A percentile compares a stretch with the other conserved stretches of the same genome.
Evolutionary conservation across 2,797 vertebrate species (phyloP).

Genomic region (Helicolenus hilgendorfi): DNA sequence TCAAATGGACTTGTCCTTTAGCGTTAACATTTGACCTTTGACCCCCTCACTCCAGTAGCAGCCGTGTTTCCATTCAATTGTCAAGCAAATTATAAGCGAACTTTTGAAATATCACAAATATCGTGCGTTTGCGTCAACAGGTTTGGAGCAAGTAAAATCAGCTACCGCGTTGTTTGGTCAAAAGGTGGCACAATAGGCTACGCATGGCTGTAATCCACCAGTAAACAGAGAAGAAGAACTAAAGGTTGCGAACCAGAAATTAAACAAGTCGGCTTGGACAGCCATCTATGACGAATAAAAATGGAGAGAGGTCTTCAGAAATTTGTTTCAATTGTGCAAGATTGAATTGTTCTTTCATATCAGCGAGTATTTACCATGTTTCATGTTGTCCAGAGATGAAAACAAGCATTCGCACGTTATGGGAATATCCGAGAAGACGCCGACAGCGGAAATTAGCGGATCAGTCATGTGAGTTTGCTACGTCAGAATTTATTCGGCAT

Average conservation of each 20-base stretch:
- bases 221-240: neutral
- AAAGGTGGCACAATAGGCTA: neutral
- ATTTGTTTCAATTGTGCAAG: neutral
- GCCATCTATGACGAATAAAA: neutral
- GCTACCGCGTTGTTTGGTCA: neutral
- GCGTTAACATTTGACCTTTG: constrained; percentile 44
- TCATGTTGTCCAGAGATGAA: neutral
- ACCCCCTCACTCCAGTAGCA: constrained; percentile 7
- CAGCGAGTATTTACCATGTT: too few species aligned
- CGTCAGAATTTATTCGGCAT: too few species aligned
- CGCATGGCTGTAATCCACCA: neutral
- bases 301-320: neutral
- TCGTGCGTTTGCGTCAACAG: neutral
- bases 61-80: neutral
- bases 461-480: neutral
- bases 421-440: neutral
- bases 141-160: neutral
- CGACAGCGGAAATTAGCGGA: neutral
- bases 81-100: neutral
- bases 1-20: constrained; percentile 40
- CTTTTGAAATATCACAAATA: neutral
- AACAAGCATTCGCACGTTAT: neutral
- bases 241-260: neutral
- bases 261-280: neutral
- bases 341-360: too few species aligned